Percentiles rank a stretch among this genome's conserved stretches.
Conservation (phyloP, 2,113 vertebrate species). For the Tupaia chinensis region DNA sequence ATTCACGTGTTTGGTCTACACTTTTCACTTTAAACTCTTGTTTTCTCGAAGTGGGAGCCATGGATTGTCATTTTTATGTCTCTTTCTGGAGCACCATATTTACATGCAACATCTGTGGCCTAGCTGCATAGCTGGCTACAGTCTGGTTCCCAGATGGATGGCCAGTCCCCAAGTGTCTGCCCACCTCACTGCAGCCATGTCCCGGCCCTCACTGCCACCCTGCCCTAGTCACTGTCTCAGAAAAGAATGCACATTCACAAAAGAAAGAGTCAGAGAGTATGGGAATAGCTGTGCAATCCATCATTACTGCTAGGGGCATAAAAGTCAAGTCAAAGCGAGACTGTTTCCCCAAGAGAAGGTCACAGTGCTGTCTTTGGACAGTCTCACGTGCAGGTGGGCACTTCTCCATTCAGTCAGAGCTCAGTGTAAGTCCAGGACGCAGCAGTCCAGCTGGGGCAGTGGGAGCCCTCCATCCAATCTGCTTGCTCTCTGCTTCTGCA, state of each 20-base stretch:
- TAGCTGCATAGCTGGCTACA: not conserved
- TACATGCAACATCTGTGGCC: not conserved
- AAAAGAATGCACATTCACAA: not conserved
- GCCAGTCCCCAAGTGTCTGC: accelerated
- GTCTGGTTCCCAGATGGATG: not conserved
- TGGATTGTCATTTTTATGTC: not conserved
- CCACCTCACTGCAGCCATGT: not conserved
- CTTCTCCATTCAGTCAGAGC: not conserved
- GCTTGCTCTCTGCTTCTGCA: not conserved
- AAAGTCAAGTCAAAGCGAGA: constrained; percentile 6
- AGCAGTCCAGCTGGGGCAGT: not conserved
- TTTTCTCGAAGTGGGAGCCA: constrained; percentile 14
- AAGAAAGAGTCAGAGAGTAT: not conserved
- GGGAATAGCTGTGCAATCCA: not conserved
- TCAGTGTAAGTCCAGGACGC: not conserved
- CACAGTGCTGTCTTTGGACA: not conserved
- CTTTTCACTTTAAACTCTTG: not conserved
- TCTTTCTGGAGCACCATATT: not conserved
- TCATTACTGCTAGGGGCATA: not conserved
- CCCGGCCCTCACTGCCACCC: not conserved
- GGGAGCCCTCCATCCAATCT: not conserved
- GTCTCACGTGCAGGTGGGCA: too few species aligned
- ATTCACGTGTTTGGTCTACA: not conserved
- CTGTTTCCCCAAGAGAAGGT: not conserved
- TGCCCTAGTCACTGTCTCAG: not conserved